phyloP scores from a whole-genome alignment of 2,888 invertebrate species.

The Phymatocera aterrima region DNA sequence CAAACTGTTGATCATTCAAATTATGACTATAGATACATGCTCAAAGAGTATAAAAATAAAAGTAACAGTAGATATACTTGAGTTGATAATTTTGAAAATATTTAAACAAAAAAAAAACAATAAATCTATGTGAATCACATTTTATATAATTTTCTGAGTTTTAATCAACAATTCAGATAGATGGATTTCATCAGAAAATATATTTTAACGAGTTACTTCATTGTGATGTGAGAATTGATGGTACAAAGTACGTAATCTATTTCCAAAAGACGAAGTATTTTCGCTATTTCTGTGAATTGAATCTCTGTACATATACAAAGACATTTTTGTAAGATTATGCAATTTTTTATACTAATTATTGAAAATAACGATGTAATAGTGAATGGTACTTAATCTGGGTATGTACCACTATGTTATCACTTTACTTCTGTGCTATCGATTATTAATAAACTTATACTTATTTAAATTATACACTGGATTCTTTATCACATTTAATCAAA shows the following conservation, averaged over 20 bases:
- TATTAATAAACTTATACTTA: neutral
- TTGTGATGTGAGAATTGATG: too few relatives aligned
- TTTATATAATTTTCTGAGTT: neutral
- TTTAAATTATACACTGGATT: neutral
- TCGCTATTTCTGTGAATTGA: neutral
- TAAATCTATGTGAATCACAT: too few relatives aligned
- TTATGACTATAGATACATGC: neutral
- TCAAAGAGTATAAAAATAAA: neutral
- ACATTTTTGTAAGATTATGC: neutral
- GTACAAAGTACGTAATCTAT: conserved; percentile 18
- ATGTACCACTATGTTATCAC: neutral
- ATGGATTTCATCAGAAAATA: too few relatives aligned
- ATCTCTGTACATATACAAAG: neutral
- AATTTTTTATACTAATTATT: neutral
- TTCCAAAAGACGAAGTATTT: neutral
- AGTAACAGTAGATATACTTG: too few relatives aligned
- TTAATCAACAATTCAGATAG: neutral
- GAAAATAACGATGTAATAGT: conserved; percentile 6
- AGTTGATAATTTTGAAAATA: too few relatives aligned
- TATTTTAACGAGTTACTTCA: too few relatives aligned
- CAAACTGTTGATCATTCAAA: neutral
- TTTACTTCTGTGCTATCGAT: neutral
- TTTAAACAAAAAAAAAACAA: too few relatives aligned
- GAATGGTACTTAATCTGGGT: neutral
- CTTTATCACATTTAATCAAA: neutral